Evolutionary conservation across 2,797 vertebrate genomes (phyloP), one percentile per base, ranked within the genome.

Genomic region (Botia kubotai): DNA sequence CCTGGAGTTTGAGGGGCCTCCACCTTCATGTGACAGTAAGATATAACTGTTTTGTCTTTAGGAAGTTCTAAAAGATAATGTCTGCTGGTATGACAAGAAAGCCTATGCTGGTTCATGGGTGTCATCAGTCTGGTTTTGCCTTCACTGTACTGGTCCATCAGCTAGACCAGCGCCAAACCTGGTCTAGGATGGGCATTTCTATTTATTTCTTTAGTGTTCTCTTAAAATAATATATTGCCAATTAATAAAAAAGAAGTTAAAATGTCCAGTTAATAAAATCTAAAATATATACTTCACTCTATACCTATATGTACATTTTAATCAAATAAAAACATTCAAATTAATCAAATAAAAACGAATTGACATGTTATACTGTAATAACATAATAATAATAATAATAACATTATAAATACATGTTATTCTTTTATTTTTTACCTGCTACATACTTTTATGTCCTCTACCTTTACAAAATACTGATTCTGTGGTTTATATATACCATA

Each of bases 1-100:
- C 72, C 94, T 99, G 13, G 96, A 98, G 89, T 99, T 99, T 52
- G 96, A 98, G 85, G 98, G 97, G 0, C 96, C 96, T 50, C 98
- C 96, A 0, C 98, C 98, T 4, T 95, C 97, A 0, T 99, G 98
- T 84, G 98, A 99, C 91, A 97, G 98, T 99, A 89, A 93, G 93
- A 10, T 11, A 19, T 12, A 36, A 53, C 21, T 26, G 3, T 50
- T 77, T 26, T 43, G 21, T 36, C n/a, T 60, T 33, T 14, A 23
- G 50, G 58, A 63, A 29, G 53, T 26, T 53, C 2, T 1, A 1
- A 21, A 17, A 19, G 21, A 65, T 65, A 7, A 2, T 62, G 39
- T 75, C 3, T 29, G 21, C 23, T 4, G 14, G 6, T 7, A 33
- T 52, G 4, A 75, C 0, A 3, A 21, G 48, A 19, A 50, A 75